Conservation (phyloP, 1,140 invertebrate genomes). For the Leguminivora glycinivorella region DNA sequence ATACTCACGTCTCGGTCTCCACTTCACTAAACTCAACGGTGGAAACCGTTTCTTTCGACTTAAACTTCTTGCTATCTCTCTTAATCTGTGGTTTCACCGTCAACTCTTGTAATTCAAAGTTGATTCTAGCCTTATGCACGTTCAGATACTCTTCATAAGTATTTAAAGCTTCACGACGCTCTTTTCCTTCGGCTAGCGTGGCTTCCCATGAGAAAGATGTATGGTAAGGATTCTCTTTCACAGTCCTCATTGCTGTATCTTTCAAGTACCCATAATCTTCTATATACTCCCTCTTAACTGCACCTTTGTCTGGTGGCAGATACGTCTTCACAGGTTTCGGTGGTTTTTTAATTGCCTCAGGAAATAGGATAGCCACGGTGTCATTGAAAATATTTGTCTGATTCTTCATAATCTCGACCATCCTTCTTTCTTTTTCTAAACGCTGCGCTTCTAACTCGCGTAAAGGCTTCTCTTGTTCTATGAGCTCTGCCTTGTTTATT, state of each 20-base stretch:
- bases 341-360: constrained; percentile 69
- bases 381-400: constrained; percentile 75
- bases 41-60: background rate
- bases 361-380: constrained; percentile 74
- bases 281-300: constrained; percentile 56
- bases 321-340: constrained; percentile 57
- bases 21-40: constrained; percentile 1
- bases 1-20: background rate
- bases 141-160: constrained; percentile 58
- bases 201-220: constrained; percentile 67
- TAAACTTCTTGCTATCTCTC: background rate
- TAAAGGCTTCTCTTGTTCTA: constrained; percentile 73
- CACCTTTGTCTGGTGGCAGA: constrained; percentile 51
- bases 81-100: background rate
- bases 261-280: constrained; percentile 60
- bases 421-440: constrained; percentile 67
- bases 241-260: constrained; percentile 45
- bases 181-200: constrained; percentile 64
- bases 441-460: constrained; percentile 70
- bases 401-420: constrained; percentile 76
- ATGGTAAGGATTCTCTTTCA: constrained; percentile 62
- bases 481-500: constrained; percentile 69
- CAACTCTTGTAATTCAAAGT: constrained; percentile 39
- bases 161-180: constrained; percentile 62
- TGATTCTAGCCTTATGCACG: constrained; percentile 59